These are phyloP conservation scores for Volucella bombylans DNA, from an alignment of 2,888 invertebrate genomes.

Conservation along the genomic window DNA sequence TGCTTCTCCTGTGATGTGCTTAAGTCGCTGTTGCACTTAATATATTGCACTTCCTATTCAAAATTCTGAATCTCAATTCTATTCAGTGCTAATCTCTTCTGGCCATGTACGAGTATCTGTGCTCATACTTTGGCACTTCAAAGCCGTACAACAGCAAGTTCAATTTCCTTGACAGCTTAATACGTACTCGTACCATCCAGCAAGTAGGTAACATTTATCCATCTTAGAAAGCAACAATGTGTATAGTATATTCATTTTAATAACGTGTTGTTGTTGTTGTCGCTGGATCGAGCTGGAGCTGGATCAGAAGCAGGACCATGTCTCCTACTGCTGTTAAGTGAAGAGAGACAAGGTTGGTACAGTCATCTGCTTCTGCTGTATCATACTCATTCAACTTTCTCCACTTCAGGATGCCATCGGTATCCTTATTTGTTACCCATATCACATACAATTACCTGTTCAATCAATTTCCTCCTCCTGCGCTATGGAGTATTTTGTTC, in stretches of 20 bases:
- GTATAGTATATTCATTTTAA: constrained; percentile 64
- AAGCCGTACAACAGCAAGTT: constrained; percentile 56
- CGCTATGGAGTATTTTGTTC: constrained; percentile 38
- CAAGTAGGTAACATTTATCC: constrained; percentile 67
- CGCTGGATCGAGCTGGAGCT: constrained; percentile 1
- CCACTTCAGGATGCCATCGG: constrained; percentile 71
- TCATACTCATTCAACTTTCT: constrained; percentile 65
- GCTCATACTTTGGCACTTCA: constrained; percentile 7
- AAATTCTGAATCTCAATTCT: constrained; percentile 39
- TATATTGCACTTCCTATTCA: constrained; percentile 33
- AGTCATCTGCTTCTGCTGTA: constrained; percentile 32
- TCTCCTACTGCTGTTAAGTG: background rate
- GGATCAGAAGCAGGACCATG: background rate
- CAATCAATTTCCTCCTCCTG: constrained; percentile 70
- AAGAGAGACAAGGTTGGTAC: constrained; percentile 1
- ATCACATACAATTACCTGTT: constrained; percentile 74
- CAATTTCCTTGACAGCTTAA: constrained; percentile 71
- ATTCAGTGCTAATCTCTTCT: constrained; percentile 36
- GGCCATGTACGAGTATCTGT: background rate
- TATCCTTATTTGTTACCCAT: constrained; percentile 74
- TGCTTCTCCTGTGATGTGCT: constrained; percentile 5
- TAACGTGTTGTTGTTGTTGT: constrained; percentile 45
- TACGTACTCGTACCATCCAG: constrained; percentile 54
- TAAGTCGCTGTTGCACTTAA: constrained; percentile 12
- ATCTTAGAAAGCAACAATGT: constrained; percentile 72